These are phyloP conservation scores for Drosophila malerkotliana DNA, from an alignment of 1,140 invertebrate genomes.

Conservation along the genomic window DNA sequence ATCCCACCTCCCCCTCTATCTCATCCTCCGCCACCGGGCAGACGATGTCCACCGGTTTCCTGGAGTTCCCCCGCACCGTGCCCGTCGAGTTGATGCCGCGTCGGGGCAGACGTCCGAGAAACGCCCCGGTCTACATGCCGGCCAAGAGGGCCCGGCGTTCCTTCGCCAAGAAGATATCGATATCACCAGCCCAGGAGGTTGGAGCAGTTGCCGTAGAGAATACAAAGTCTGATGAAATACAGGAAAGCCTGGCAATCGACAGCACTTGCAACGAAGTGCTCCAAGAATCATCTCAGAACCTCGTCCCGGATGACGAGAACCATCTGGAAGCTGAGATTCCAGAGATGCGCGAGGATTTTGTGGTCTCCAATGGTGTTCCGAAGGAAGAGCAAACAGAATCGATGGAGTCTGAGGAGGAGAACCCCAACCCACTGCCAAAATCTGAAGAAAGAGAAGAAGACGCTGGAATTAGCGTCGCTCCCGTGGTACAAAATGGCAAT, in stretches of 20 bases:
- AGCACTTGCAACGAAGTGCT: slow-evolving; percentile 18
- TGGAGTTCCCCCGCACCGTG: slow-evolving; percentile 33
- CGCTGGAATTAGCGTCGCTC: not conserved
- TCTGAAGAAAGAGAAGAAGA: not conserved
- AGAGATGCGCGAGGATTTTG: not conserved
- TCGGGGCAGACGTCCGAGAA: slow-evolving; percentile 21
- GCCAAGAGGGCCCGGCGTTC: slow-evolving; percentile 28
- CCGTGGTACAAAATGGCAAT: not conserved
- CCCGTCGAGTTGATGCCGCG: slow-evolving; percentile 5
- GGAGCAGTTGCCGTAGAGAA: not conserved
- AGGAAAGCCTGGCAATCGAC: slow-evolving; percentile 4
- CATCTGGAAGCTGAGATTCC: not conserved
- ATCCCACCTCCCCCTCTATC: slow-evolving; percentile 25
- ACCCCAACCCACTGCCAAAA: not conserved
- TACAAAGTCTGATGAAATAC: slow-evolving; percentile 14
- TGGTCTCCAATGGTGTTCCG: not conserved
- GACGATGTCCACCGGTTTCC: not conserved
- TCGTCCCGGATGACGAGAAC: not conserved
- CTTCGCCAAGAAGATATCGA: not conserved
- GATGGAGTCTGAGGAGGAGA: not conserved
- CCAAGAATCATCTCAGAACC: not conserved
- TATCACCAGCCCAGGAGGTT: not conserved
- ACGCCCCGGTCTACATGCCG: slow-evolving; percentile 15
- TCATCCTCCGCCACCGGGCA: not conserved
- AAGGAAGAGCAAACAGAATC: not conserved